A percentile compares a stretch with the other conserved stretches of the same genome.
Evolutionary conservation across 2,797 vertebrate genomes (phyloP).

Genomic region (Mus spretus): DNA sequence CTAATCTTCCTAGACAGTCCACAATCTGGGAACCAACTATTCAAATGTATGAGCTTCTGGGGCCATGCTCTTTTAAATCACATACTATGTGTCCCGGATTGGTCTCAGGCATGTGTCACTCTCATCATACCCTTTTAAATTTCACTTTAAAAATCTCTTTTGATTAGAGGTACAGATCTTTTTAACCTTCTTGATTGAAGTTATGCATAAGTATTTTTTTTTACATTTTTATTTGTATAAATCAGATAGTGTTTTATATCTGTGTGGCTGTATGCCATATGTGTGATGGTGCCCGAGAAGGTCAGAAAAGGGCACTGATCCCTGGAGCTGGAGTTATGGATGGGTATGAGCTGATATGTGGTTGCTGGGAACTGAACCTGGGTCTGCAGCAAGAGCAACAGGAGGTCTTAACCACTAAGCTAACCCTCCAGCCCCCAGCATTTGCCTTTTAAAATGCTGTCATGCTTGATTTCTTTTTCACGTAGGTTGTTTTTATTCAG

Average conservation of each 20-base stretch:
- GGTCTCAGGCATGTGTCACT: not conserved
- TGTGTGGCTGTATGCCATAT: not conserved
- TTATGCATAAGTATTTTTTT: not conserved
- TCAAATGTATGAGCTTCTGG: not conserved
- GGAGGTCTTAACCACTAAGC: not conserved
- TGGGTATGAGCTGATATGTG: not conserved
- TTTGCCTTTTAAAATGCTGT: not conserved
- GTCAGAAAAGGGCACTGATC: not conserved
- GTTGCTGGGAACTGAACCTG: not conserved
- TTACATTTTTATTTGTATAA: not conserved
- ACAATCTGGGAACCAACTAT: not conserved
- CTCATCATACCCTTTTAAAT: not conserved
- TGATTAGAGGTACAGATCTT: not conserved
- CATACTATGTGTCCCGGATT: not conserved
- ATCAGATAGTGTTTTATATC: not conserved
- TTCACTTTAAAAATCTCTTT: not conserved
- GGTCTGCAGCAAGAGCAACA: not conserved
- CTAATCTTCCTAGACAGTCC: not conserved
- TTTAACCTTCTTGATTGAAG: not conserved
- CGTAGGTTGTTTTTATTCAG: not conserved
- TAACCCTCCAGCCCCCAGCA: not conserved
- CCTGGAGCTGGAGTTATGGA: not conserved
- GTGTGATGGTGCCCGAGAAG: not conserved
- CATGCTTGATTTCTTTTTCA: conserved; percentile 20
- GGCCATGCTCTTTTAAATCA: not conserved